phyloP scores from a whole-genome alignment of 2,888 invertebrate species.

The Empis stercorea region DNA sequence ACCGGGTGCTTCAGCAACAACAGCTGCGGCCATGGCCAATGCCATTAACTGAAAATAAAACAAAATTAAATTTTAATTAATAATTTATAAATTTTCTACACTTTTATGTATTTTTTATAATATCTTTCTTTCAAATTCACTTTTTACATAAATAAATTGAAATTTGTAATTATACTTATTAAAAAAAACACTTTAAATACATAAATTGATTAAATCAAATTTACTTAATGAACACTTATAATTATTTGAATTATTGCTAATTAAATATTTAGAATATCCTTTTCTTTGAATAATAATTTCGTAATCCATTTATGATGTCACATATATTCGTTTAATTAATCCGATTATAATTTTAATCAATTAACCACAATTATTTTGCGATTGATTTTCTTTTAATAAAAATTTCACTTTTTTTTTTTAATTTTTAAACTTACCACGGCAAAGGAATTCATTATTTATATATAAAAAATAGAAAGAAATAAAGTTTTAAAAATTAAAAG shows the following conservation, averaged over 20 bases:
- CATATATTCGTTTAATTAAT: too few species aligned
- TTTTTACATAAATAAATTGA: too few species aligned
- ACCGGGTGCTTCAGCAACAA: slow-evolving; percentile 62
- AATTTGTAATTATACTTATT: too few species aligned
- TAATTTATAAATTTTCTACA: background rate
- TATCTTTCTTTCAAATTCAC: too few species aligned
- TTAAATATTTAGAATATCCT: too few species aligned
- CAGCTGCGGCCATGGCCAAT: slow-evolving; percentile 63
- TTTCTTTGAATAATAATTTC: too few species aligned
- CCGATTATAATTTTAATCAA: too few species aligned
- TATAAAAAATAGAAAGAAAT: slow-evolving; percentile 24
- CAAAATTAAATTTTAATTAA: slow-evolving; percentile 10
- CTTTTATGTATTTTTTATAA: slow-evolving; percentile 4
- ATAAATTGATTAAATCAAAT: too few species aligned
- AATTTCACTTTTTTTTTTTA: background rate
- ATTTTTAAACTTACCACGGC: slow-evolving; percentile 34
- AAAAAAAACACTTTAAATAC: too few species aligned
- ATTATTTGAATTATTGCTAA: too few species aligned
- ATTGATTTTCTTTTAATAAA: slow-evolving; percentile 1
- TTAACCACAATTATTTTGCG: slow-evolving; percentile 3
- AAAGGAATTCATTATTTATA: slow-evolving; percentile 38
- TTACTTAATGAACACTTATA: too few species aligned
- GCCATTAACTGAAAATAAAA: slow-evolving; percentile 63
- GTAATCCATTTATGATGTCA: too few species aligned
- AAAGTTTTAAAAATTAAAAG: slow-evolving; percentile 32